Evolutionary conservation across 2,797 vertebrate species (phyloP).

Genomic region (Lacerta bilineata): DNA sequence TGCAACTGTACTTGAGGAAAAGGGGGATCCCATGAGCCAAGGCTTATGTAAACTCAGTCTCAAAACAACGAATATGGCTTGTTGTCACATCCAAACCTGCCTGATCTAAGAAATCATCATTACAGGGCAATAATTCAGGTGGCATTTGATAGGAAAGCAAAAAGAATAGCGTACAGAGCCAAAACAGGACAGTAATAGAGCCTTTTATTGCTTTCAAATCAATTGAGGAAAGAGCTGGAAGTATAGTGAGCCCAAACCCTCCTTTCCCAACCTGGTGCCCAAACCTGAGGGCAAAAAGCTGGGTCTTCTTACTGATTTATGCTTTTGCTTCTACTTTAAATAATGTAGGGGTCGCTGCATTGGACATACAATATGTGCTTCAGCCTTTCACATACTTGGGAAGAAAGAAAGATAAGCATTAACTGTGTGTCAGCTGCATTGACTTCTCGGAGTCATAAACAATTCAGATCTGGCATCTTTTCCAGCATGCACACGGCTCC

Average conservation of each 20-base stretch:
- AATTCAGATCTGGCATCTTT: neutral
- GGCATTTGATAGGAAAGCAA: neutral
- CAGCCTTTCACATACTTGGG: neutral
- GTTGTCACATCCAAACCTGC: neutral
- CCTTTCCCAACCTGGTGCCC: too few relatives aligned
- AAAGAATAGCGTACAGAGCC: neutral
- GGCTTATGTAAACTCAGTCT: neutral
- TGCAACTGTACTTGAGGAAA: too few relatives aligned
- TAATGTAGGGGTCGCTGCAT: neutral
- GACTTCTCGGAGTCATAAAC: neutral
- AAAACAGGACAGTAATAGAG: neutral
- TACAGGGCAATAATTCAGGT: neutral
- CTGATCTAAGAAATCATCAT: neutral
- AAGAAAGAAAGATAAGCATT: conserved; percentile 1
- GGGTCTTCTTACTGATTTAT: neutral
- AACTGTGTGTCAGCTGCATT: neutral
- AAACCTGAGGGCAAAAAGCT: neutral
- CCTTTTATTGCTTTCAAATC: neutral
- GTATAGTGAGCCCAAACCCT: too few relatives aligned
- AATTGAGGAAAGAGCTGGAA: neutral
- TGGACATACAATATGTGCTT: neutral
- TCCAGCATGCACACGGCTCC: neutral
- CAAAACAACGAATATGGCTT: neutral
- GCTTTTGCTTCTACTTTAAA: neutral
- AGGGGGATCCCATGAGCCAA: too few relatives aligned